Evolutionary conservation across 2,113 vertebrate species (phyloP).

Genomic region (Grammomys surdaster): DNA sequence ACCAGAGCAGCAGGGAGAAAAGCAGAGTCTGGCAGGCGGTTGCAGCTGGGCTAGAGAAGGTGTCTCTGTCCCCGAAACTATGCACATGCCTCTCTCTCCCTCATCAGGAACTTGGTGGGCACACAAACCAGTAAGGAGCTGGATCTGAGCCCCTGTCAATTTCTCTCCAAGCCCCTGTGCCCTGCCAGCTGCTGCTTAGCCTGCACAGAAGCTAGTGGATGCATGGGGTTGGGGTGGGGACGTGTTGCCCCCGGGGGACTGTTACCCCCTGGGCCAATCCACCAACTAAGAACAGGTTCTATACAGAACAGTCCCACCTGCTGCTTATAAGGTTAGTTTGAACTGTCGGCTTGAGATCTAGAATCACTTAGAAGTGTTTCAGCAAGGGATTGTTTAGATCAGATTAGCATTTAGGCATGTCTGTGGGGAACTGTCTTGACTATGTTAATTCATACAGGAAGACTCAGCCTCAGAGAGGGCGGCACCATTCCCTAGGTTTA

Average conservation of each 20-base stretch:
- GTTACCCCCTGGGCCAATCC: not conserved
- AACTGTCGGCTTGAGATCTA: not conserved
- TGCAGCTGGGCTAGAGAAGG: not conserved
- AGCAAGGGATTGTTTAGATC: too few relatives aligned
- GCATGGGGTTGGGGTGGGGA: not conserved
- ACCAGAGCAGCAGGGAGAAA: not conserved
- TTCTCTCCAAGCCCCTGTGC: too few relatives aligned
- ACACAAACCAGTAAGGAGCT: not conserved
- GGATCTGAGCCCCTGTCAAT: too few relatives aligned
- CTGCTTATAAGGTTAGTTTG: not conserved
- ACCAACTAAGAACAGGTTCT: not conserved
- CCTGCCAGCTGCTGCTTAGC: too few relatives aligned
- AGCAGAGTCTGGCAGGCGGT: not conserved
- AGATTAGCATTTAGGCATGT: not conserved
- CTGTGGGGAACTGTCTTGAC: not conserved
- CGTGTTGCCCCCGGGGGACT: not conserved
- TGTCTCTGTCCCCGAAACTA: not conserved
- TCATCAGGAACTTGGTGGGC: rapidly evolving
- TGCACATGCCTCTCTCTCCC: too few relatives aligned
- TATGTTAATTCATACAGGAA: not conserved
- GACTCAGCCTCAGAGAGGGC: not conserved
- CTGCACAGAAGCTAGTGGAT: too few relatives aligned
- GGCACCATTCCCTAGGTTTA: not conserved
- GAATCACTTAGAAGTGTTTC: not conserved
- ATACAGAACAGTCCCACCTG: not conserved